Percentiles rank a stretch among this genome's conserved stretches.
Conservation (phyloP, 1,140 invertebrate species). For the Pseudomyrmex gracilis region DNA sequence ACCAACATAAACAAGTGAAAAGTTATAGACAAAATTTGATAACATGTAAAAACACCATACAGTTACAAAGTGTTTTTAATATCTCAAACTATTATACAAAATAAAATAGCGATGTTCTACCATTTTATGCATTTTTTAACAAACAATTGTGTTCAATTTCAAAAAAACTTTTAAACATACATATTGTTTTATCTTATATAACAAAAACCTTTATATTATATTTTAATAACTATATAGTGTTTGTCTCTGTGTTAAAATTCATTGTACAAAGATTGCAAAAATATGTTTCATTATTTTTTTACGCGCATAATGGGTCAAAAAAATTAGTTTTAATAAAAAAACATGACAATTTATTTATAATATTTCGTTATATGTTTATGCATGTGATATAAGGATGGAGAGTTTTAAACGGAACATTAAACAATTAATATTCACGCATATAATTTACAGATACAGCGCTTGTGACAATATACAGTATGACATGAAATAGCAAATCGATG, state of each 20-base stretch:
- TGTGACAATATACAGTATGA: slow-evolving; percentile 39
- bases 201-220: slow-evolving; percentile 42
- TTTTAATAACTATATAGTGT: slow-evolving; percentile 28
- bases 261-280: slow-evolving; percentile 55
- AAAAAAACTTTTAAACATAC: slow-evolving; percentile 34
- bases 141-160: slow-evolving; percentile 29
- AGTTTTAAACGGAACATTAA: slow-evolving; percentile 54
- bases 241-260: slow-evolving; percentile 6
- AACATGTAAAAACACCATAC: slow-evolving; percentile 36
- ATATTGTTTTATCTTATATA: slow-evolving; percentile 21
- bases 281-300: slow-evolving; percentile 60
- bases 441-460: slow-evolving; percentile 54
- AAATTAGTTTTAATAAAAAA: slow-evolving; percentile 46
- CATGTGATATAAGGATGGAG: slow-evolving; percentile 47
- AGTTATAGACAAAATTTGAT: not conserved
- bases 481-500: slow-evolving; percentile 42
- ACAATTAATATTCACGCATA: slow-evolving; percentile 57
- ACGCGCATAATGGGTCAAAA: slow-evolving; percentile 37
- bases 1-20: not conserved
- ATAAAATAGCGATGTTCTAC: slow-evolving; percentile 31
- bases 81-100: slow-evolving; percentile 25
- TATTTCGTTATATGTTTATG: slow-evolving; percentile 51
- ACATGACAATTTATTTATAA: slow-evolving; percentile 57
- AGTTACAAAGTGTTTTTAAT: not conserved
- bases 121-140: slow-evolving; percentile 19